Evolutionary conservation across 2,113 vertebrate species (phyloP), one percentile per base, ranked within the genome.

Genomic region (Eurystomus gularis): DNA sequence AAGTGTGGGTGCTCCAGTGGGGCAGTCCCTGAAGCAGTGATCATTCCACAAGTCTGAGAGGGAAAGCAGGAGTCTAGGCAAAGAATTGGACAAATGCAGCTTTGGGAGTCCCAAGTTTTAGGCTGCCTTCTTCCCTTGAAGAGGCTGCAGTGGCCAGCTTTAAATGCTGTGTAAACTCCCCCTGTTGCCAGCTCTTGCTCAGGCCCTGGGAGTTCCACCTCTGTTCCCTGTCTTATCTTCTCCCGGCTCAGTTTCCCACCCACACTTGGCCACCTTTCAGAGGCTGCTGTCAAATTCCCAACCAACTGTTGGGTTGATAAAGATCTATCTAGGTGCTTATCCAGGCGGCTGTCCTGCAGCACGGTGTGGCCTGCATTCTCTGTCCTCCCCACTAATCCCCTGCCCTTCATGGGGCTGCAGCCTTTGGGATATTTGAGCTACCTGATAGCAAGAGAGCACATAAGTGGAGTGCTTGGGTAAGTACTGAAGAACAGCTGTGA

Each of bases 341-440:
- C 37, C 37, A 31, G 82, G 87, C 79, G 1, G 69, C 21, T 48
- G 37, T 51, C 37, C 48, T 2, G 0, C 42, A 52, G 54, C 3
- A 1, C 48, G 17, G 42, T 5, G 6, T 5, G 12, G 62, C n/a
- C 49, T 65, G 44, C 16, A 6, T 92, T 80, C 58, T 37, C 49
- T 80, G 77, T 87, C 65, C 86, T 54, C 66, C 23, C 1, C 24
- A 40, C 64, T 94, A 94, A 91, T 94, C 81, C 81, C 69, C 58
- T 92, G 88, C 86, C 92, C 85, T 96, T 94, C 82, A 18, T 9
- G 40, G 73, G 73, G 54, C 88, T 94, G 73, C 87, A 85, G 84
- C 78, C 93, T 69, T 44, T 55, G 39, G 37, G 96, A 80, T 88
- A 92, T 95, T 93, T 93, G 95, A 96, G 94, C 94, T 95, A 94